Evolutionary conservation across 2,888 invertebrate genomes (phyloP).

Genomic region (Thymelicus sylvestris): DNA sequence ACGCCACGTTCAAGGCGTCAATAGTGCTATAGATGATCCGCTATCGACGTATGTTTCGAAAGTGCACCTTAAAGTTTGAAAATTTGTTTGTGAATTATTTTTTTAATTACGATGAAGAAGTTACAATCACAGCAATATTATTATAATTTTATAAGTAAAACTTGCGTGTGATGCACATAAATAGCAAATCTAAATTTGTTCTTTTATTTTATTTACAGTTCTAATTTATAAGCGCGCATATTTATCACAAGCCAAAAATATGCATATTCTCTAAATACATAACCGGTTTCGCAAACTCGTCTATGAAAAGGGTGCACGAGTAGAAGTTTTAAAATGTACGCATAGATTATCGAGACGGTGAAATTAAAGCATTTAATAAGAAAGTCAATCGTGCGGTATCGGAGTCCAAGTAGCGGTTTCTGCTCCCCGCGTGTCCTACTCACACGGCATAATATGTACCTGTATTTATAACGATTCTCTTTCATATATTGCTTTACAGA

Average conservation of each 20-base stretch:
- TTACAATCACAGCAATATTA: background rate
- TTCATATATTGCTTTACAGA: too few species aligned
- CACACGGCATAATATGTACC: background rate
- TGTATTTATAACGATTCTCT: background rate
- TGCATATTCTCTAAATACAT: conserved; percentile 3
- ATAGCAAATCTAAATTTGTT: background rate
- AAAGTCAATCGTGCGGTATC: conserved; percentile 37
- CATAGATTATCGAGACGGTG: conserved; percentile 23
- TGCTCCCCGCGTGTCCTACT: conserved; percentile 24
- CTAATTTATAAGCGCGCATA: conserved; percentile 8
- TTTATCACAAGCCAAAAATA: conserved; percentile 14
- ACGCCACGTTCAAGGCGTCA: too few species aligned
- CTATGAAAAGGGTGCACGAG: conserved; percentile 41
- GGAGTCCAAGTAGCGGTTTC: conserved; percentile 32
- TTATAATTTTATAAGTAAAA: background rate
- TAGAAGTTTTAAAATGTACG: conserved; percentile 25
- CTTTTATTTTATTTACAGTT: background rate
- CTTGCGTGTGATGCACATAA: background rate
- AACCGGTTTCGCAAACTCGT: conserved; percentile 43
- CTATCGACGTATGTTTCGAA: too few species aligned
- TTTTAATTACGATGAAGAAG: background rate
- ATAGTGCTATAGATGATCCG: too few species aligned
- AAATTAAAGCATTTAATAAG: conserved; percentile 35
- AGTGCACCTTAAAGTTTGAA: too few species aligned
- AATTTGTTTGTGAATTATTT: too few species aligned